Base-by-base conservation (phyloP, 2,113 vertebrate species). In the Strix uralensis region DNA sequence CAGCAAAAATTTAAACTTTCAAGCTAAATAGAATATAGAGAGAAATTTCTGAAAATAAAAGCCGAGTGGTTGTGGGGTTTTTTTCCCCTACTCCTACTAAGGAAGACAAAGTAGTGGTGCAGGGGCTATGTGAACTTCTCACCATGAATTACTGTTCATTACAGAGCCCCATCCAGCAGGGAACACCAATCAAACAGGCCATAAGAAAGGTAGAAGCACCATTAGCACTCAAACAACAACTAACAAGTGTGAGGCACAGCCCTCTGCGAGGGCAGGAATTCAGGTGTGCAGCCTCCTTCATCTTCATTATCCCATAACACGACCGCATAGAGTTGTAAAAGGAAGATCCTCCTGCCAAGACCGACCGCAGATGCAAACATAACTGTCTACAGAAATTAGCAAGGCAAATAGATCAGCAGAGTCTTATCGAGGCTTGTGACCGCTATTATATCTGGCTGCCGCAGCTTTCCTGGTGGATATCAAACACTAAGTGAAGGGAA, bases 271-370 rank as follows among this genome's bases (percentile, higher is more conserved):
- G 90, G 92, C 96, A 95, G 79, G 81, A 79, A 95, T 95, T 90
- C 73, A 96, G 87, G 38, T 74, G 42, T 42, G 3, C 77, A 85
- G 63, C 66, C 94, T 96, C 73, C 88, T 97, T 95, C 91, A 74
- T 92, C 83, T 97, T 98, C 96, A 97, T 98, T 97, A 97, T 88
- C 69, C 69, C 25, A 2, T 79, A 95, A 87, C 63, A 91, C 10
- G 11, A 87, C 40, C 58, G 20, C 88, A 86, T 21, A 62, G 47
- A 42, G 40, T 46, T 90, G 66, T 57, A 72, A 90, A 94, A 96
- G 69, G 74, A 87, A 92, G 90, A 47, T 65, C 13, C 89, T 94
- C 96, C 94, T 94, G 79, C 94, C 2, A 57, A 95, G 96, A 55
- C 62, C 40, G 16, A 91, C 77, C 46, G 2, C 94, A 89, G 69